Evolutionary conservation across 2,113 vertebrate species (phyloP).

Genomic region (Rhineura floridana): DNA sequence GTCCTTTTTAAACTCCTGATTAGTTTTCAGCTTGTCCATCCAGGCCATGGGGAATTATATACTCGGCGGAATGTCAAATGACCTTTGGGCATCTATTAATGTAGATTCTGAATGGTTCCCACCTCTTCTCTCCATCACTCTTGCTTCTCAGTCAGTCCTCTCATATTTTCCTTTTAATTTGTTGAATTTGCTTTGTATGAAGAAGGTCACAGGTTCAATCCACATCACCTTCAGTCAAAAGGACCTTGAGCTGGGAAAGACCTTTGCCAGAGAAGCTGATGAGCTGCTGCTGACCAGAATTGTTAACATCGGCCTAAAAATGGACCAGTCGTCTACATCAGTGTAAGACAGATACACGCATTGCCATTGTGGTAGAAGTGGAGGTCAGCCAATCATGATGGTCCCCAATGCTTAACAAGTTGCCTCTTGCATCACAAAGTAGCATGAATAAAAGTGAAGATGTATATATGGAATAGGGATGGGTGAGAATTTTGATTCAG

Average conservation of each 20-base stretch:
- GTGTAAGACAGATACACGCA: neutral
- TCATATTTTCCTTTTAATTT: neutral
- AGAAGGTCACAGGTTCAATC: neutral
- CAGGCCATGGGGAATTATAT: constrained; percentile 46
- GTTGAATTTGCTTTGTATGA: neutral
- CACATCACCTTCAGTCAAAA: neutral
- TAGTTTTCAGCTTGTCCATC: constrained; percentile 54
- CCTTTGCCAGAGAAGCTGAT: neutral
- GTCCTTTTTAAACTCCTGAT: constrained; percentile 65
- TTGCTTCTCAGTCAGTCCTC: constrained; percentile 42
- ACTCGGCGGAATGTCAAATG: constrained; percentile 53
- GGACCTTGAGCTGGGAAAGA: neutral
- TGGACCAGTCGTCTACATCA: neutral
- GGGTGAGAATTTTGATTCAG: too few species aligned
- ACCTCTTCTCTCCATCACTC: constrained; percentile 41
- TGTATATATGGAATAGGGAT: neutral
- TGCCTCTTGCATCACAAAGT: neutral
- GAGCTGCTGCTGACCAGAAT: neutral
- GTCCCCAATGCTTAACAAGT: neutral
- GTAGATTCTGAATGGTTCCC: constrained; percentile 66
- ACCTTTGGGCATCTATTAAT: constrained; percentile 70
- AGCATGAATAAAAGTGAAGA: neutral
- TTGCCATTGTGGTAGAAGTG: neutral
- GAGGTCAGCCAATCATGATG: neutral
- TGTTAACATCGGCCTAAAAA: neutral